Conservation (phyloP, 2,888 invertebrate species). For the Lucinisca nassula region DNA sequence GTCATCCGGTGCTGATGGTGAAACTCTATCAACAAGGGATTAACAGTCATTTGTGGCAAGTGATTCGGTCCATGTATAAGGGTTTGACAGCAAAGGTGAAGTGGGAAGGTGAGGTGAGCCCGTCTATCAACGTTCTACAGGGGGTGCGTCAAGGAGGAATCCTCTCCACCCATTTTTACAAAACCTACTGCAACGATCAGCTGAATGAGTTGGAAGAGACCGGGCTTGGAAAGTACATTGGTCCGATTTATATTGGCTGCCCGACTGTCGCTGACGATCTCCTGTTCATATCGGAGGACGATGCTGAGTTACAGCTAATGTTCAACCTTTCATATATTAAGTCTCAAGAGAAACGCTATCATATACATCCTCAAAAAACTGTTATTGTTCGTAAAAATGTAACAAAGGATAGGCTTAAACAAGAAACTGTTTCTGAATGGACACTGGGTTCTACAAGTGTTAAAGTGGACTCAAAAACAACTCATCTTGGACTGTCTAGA, state of each 20-base stretch:
- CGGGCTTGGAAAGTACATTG: neutral
- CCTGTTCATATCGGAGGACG: neutral
- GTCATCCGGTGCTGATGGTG: constrained; percentile 7
- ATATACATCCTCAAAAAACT: constrained; percentile 17
- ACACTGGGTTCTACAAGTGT: neutral
- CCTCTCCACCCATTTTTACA: constrained; percentile 20
- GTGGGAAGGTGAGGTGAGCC: constrained; percentile 17
- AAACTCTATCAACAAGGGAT: constrained; percentile 11
- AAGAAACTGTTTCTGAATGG: neutral
- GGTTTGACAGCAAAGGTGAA: constrained; percentile 21
- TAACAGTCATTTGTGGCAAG: neutral
- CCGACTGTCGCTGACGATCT: constrained; percentile 24
- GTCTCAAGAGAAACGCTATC: neutral
- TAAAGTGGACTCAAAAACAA: neutral
- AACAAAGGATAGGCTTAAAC: neutral
- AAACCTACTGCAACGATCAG: constrained; percentile 3
- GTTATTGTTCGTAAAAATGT: neutral
- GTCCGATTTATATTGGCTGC: constrained; percentile 3
- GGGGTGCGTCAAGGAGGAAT: constrained; percentile 31
- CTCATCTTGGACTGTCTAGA: constrained; percentile 19
- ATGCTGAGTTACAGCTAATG: constrained; percentile 7
- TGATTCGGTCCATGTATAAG: constrained; percentile 3
- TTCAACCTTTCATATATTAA: neutral
- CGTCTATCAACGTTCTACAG: neutral
- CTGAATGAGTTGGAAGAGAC: neutral